Evolutionary conservation across 2,797 vertebrate species (phyloP).

Genomic region (Garrulus glandarius): DNA sequence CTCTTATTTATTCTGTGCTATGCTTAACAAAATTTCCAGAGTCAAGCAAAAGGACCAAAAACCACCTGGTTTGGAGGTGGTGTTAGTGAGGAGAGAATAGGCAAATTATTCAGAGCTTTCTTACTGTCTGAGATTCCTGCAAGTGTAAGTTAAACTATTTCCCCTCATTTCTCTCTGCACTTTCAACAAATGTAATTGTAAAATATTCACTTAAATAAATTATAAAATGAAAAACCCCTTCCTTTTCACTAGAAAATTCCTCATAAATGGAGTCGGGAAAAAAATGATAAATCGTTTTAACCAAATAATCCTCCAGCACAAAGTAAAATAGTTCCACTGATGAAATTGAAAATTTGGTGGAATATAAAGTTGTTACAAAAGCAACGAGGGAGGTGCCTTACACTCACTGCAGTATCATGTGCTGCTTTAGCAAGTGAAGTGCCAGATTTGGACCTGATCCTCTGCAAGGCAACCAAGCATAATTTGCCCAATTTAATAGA

Average conservation of each 20-base stretch:
- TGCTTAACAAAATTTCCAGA: background rate
- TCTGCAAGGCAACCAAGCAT: background rate
- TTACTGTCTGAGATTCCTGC: background rate
- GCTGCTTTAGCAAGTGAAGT: background rate
- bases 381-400: background rate
- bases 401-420: background rate
- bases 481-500: background rate
- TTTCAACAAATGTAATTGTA: fast-evolving
- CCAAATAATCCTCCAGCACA: background rate
- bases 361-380: background rate
- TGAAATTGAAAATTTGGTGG: background rate
- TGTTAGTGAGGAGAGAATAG: background rate
- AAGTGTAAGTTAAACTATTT: background rate
- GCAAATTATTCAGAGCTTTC: background rate
- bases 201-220: background rate
- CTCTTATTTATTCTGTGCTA: background rate
- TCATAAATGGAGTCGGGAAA: background rate
- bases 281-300: fast-evolving
- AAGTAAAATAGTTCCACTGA: background rate
- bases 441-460: background rate
- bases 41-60: background rate
- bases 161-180: background rate
- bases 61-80: background rate
- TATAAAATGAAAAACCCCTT: background rate
- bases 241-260: background rate